Base-by-base conservation (phyloP, 2,797 vertebrate species). In the Helarctos malayanus region DNA sequence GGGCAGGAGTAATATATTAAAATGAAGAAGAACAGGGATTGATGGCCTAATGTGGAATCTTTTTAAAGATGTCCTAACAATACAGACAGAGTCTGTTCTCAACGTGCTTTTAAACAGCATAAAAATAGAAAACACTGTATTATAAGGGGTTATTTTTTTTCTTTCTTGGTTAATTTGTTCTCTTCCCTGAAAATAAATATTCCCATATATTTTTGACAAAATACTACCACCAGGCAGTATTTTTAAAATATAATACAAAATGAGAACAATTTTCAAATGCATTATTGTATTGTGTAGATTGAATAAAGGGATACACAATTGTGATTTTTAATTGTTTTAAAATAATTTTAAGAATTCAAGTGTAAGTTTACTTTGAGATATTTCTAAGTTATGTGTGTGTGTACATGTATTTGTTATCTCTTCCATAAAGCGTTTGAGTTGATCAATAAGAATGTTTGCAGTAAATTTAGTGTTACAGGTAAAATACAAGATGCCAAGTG, bases 131-230 rank as follows among this genome's bases (percentile, higher is more conserved):
- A 65, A 8, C 3, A 12, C 19, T 73, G 16, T 35, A 21, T 54
- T 41, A 27, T 35, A 32, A 81, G 35, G 27, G 25, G 29, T 59
- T 65, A 69, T 86, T 59, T 88, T 47, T 52, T 57, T 81, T 27
- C 41, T 63, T 38, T 91, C 54, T 93, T 69, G 45, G n/a, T n/a
- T 75, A 65, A 41, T 80, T n/a, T 82, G 41, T 29, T 95, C 75
- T 86, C 68, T 29, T 80, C 18, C 91, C 61, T 94, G 93, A 88
- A 97, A 90, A 86, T 71, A 94, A 92, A 47, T 92, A 45, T 32
- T 47, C 52, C 32, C 14, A 13, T 73, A n/a, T 68, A 79, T 82
- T 94, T 76, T 81, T 85, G 73, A 57, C 27, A 78, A 91, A 88
- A 54, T 57, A 94, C 21, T 19, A 25, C 2, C 2, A 61, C 76